These are phyloP conservation scores for Oryctes rhinoceros DNA, from an alignment of 1,140 invertebrate species.

Conservation along the genomic window DNA sequence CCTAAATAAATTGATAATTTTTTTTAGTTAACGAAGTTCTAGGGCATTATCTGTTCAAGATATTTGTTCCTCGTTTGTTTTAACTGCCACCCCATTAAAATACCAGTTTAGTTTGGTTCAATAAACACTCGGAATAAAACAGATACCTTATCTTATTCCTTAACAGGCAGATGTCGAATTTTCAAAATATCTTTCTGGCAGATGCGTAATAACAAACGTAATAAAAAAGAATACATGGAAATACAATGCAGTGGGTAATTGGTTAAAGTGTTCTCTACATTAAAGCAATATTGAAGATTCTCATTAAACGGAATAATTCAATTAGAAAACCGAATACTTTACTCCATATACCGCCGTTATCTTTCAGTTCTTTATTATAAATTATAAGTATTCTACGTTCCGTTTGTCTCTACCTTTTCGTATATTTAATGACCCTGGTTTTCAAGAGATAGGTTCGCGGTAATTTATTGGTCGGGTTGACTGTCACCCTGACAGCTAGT, in stretches of 20 bases:
- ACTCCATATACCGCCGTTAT: not conserved
- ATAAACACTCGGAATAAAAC: not conserved
- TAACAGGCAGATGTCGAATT: not conserved
- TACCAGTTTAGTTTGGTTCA: not conserved
- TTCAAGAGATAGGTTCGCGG: constrained; percentile 47
- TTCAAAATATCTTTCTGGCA: not conserved
- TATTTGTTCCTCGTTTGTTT: not conserved
- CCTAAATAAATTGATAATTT: not conserved
- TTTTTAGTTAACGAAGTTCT: not conserved
- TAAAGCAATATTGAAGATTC: not conserved
- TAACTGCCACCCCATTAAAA: not conserved
- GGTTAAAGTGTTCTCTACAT: not conserved
- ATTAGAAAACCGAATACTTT: not conserved
- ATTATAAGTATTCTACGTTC: constrained; percentile 25
- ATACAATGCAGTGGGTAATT: not conserved
- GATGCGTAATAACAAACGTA: not conserved
- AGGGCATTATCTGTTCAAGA: not conserved
- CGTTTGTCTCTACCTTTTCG: constrained; percentile 40
- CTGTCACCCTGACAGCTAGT: constrained; percentile 49
- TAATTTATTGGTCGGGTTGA: constrained; percentile 48
- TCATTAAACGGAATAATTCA: not conserved
- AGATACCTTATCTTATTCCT: not conserved
- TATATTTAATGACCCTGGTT: constrained; percentile 48
- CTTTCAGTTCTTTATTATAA: constrained; percentile 8
- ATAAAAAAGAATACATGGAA: not conserved